A percentile compares a stretch with the other conserved stretches of the same genome.
phyloP scores from a whole-genome alignment of 2,113 vertebrate genomes.

The Paracanthobrama guichenoti region DNA sequence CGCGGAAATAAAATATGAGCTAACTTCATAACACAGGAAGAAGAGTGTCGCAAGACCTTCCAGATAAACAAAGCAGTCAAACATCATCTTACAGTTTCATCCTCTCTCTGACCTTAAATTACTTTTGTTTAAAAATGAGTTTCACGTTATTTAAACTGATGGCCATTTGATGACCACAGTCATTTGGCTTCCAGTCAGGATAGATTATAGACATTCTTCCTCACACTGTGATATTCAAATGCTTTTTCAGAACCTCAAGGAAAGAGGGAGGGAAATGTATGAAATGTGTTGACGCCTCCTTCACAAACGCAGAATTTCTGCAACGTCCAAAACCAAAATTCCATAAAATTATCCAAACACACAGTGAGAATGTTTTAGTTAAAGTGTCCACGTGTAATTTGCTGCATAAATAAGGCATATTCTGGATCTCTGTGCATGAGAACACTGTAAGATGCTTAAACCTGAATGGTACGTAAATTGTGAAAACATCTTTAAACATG shows the following conservation, averaged over 20 bases:
- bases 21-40: not conserved
- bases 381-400: not conserved
- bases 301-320: not conserved
- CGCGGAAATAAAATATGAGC: not conserved
- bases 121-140: not conserved
- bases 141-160: not conserved
- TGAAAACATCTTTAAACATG: not conserved
- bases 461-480: not conserved
- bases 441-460: constrained; percentile 4
- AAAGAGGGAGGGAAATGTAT: not conserved
- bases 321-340: not conserved
- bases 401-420: constrained; percentile 54
- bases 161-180: not conserved
- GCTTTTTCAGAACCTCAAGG: not conserved
- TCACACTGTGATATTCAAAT: not conserved
- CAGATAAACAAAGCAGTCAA: not conserved
- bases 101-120: not conserved
- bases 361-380: not conserved
- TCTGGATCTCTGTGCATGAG: constrained; percentile 22
- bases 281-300: not conserved
- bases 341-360: not conserved
- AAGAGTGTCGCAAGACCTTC: not conserved
- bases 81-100: not conserved
- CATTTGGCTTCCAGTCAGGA: not conserved
- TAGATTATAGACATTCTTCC: not conserved